A percentile compares a stretch with the other conserved stretches of the same genome.
Conservation (phyloP, 2,113 vertebrate genomes). For the Zosterops japonicus region DNA sequence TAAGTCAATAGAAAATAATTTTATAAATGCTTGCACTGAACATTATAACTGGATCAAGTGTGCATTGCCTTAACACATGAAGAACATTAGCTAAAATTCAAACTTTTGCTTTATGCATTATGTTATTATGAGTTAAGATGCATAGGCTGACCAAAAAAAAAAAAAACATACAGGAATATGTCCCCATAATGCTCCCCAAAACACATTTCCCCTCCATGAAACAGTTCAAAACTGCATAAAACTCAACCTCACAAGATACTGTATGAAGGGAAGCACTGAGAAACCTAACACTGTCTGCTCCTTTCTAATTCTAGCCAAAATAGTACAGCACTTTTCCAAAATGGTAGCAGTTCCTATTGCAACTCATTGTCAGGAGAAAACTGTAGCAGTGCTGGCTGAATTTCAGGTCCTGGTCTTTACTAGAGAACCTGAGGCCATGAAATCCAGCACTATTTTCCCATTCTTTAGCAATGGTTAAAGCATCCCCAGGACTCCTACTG, state of each 20-base stretch:
- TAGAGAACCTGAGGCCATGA: background rate
- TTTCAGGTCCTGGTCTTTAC: background rate
- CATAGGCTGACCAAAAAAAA: background rate
- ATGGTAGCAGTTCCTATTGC: background rate
- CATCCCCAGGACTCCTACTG: rapidly evolving
- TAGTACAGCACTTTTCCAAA: background rate
- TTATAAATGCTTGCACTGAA: background rate
- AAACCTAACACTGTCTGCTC: background rate
- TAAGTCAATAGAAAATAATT: background rate
- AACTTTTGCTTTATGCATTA: background rate
- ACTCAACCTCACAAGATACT: background rate
- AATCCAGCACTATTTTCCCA: background rate
- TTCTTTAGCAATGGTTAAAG: background rate
- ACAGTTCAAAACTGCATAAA: background rate
- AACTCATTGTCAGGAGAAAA: background rate
- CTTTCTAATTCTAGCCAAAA: background rate
- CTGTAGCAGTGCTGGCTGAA: background rate
- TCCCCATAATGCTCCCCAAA: background rate
- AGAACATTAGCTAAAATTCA: background rate
- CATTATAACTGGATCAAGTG: background rate
- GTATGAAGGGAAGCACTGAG: background rate
- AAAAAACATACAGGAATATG: background rate
- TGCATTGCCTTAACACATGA: background rate
- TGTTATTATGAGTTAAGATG: background rate
- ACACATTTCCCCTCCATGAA: background rate